Base-by-base conservation (phyloP, 2,888 invertebrate genomes). In the Scaptodrosophila latifasciaeformis region DNA sequence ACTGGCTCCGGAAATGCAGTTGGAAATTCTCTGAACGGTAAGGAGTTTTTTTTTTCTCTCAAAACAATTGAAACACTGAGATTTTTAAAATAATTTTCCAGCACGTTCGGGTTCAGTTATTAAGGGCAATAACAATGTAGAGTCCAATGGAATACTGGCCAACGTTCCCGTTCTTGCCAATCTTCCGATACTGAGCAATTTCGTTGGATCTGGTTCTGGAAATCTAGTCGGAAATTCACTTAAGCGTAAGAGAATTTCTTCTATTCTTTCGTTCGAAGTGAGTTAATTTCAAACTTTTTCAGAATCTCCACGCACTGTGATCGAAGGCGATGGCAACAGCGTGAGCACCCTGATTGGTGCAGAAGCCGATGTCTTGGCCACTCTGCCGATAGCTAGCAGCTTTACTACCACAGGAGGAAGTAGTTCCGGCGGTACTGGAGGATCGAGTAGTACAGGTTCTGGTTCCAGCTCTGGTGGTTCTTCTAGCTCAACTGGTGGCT, bases 81-180 rank as follows among this genome's bases (percentile, higher is more conserved):
- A n/a, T n/a, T n/a, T n/a, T n/a, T n/a, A n/a, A n/a, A n/a, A n/a
- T n/a, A n/a, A n/a, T 24, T 1, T 43, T 21, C 2, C 12, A 49
- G 49, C 0, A 15, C 31, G 19, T 35, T 63, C 7, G 52, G 47
- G 3, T 13, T 2, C 1, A 10, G 10, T 21, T 5, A 49, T 49
- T 6, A 30, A 42, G 17, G 49, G 46, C 12, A 24, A 46, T 2
- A 47, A 52, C 24, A 48, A 53, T 3, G n/a, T 24, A 2, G 24
- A n/a, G n/a, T n/a, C n/a, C n/a, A n/a, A n/a, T n/a, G n/a, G n/a
- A n/a, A n/a, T n/a, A n/a, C n/a, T 24, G 9, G 39, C 21, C 6
- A 19, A 15, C n/a, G 9, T 37, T 12, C 51, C 45, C 2, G 40
- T 52, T 1, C 18, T 18, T 5, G 52, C 49, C 2, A 19, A 12